phyloP scores from a whole-genome alignment of 2,113 vertebrate species.

The Tenrec ecaudatus region DNA sequence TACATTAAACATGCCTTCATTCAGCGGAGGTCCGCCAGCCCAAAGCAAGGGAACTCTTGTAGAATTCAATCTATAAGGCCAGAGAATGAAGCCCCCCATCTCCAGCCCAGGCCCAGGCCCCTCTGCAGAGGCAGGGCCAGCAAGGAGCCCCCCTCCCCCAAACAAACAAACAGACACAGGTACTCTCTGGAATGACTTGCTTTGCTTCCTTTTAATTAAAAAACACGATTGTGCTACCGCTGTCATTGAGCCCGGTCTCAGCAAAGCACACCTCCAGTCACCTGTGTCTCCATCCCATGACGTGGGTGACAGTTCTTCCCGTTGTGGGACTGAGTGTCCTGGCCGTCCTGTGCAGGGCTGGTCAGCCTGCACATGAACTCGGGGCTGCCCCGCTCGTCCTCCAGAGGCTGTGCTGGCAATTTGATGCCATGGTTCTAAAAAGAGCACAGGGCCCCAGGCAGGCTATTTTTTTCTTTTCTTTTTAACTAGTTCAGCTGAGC shows the following conservation, averaged over 20 bases:
- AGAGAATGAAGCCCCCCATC: background rate
- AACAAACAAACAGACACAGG: background rate
- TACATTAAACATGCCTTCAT: slow-evolving; percentile 41
- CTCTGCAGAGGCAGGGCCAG: background rate
- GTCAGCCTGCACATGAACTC: background rate
- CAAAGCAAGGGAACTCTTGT: slow-evolving; percentile 28
- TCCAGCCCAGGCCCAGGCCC: rapidly evolving
- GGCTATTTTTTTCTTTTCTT: no score
- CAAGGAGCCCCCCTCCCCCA: rapidly evolving
- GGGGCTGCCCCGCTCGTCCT: background rate
- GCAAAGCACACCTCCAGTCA: no score
- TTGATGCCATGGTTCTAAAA: background rate
- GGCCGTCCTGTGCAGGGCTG: background rate
- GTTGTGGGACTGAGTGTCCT: no score
- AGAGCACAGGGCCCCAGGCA: background rate
- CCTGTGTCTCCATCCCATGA: background rate
- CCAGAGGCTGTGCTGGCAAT: no score
- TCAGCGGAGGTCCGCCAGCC: slow-evolving; percentile 33
- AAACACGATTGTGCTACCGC: background rate
- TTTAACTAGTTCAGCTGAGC: background rate
- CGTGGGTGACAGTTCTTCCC: no score
- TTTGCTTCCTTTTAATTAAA: background rate
- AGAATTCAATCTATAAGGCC: background rate
- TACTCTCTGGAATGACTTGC: background rate
- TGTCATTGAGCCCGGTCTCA: no score